Evolutionary conservation across 2,113 vertebrate genomes (phyloP).

Genomic region (Halichoerus grypus): DNA sequence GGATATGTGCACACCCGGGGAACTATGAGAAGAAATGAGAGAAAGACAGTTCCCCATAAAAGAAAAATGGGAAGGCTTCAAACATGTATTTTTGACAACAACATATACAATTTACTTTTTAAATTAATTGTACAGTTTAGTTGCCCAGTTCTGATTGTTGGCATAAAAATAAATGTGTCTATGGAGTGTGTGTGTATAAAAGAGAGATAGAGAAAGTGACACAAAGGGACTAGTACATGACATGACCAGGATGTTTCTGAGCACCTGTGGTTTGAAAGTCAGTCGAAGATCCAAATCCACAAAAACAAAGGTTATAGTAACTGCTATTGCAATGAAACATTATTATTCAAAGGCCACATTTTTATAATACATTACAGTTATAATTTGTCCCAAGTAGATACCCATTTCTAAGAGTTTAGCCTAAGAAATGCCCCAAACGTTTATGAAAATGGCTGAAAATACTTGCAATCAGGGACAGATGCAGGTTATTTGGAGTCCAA

Average conservation of each 20-base stretch:
- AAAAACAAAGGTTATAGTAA: not conserved
- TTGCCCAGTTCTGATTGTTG: not conserved
- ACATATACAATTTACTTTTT: not conserved
- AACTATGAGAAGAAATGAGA: not conserved
- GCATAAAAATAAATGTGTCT: not conserved
- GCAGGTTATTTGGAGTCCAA: not conserved
- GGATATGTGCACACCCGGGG: not conserved
- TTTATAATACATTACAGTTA: not conserved
- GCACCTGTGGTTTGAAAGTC: not conserved
- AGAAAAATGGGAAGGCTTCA: not conserved
- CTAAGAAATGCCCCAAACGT: not conserved
- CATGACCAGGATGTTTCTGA: not conserved
- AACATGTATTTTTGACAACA: constrained; percentile 14
- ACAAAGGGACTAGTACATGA: not conserved
- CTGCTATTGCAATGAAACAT: not conserved
- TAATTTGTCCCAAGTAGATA: constrained; percentile 30
- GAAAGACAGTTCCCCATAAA: not conserved
- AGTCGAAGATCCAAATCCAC: not conserved
- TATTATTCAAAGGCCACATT: not conserved
- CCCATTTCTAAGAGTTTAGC: not conserved
- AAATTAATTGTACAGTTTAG: not conserved
- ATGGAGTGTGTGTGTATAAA: not conserved
- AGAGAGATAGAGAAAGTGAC: not conserved
- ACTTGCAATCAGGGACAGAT: not conserved
- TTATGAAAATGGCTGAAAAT: constrained; percentile 26